Evolutionary conservation across 2,797 vertebrate species (phyloP), one percentile per base, ranked within the genome.

Genomic region (Mormyrus hasselquistii): DNA sequence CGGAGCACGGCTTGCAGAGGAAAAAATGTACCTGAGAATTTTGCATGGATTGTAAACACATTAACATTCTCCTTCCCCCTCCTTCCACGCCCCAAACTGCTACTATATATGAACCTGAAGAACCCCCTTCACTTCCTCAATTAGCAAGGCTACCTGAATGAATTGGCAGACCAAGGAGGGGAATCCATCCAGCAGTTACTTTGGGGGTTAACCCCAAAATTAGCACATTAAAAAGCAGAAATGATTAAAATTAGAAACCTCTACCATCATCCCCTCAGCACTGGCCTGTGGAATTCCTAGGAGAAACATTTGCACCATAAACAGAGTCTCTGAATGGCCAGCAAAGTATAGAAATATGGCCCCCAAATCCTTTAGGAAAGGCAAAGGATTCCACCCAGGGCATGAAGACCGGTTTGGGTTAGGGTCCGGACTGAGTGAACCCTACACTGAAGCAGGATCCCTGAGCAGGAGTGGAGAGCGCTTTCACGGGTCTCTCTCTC

Each of bases 11-110:
- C 47, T 87, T 82, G n/a, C 84, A 88, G 53, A 88, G 69, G 65
- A 59, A 44, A 59, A 52, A 52, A 49, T 57, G 47, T 84, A 89
- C 89, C 90, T 89, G 90, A 89, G 89, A 87, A 89, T 53, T 52
- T 55, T n/a, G 44, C 65, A 82, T 50, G 83, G 62, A 87, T 49
- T 38, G 25, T 55, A 79, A 25, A 87, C 69, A 83, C 76, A 52
- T 57, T 22, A 57, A 86, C 44, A 86, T n/a, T 50, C 86, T 87
- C 41, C 52, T 29, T 59, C 10, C 82, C 47, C 62, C 83, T 89
- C 16, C 34, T 57, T 8, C 19, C 47, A 52, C 16, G 7, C 2
- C 1, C 29, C 9, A 12, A 44, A 19, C 34, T 10, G 14, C 47
- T 49, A 22, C 65, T 82, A 14, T 34, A 79, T 44, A n/a, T n/a